These are phyloP conservation scores for Carcharodon carcharias DNA, from an alignment of 2,797 vertebrate species.

Conservation along the genomic window DNA sequence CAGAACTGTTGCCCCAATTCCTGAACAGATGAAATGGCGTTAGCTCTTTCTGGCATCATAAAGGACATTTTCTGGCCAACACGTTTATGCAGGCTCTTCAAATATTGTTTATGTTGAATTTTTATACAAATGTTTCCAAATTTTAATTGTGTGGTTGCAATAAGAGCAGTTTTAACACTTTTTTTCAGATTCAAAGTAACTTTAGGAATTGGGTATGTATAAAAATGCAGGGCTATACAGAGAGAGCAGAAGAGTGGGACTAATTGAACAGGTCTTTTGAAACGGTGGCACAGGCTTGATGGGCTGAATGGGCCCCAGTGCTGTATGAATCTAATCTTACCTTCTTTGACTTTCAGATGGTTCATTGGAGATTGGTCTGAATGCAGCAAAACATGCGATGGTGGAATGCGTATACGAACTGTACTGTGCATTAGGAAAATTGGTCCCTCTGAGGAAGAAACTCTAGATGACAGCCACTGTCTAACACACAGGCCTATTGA, in stretches of 20 bases:
- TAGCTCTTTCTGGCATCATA: not conserved
- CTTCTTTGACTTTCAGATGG: conserved; percentile 65
- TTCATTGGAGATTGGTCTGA: conserved; percentile 96
- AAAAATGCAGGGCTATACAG: not conserved
- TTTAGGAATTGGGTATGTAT: not conserved
- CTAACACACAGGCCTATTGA: conserved; percentile 88
- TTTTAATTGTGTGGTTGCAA: not conserved
- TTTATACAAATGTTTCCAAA: not conserved
- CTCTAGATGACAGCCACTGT: conserved; percentile 78
- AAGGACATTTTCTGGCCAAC: not conserved
- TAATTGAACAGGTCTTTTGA: not conserved
- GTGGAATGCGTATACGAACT: conserved; percentile 75
- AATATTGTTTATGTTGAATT: not conserved
- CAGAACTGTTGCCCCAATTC: not conserved
- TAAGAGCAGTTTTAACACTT: not conserved
- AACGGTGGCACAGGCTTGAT: not conserved
- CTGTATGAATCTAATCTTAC: not conserved
- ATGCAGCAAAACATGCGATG: conserved; percentile 90
- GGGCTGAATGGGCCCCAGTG: not conserved
- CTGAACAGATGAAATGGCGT: not conserved
- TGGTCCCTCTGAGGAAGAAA: conserved; percentile 85
- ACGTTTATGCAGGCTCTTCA: not conserved
- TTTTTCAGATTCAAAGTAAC: not conserved
- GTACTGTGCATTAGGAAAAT: conserved; percentile 89
- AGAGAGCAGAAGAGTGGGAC: not conserved